A percentile compares a stretch with the other conserved stretches of the same genome.
Evolutionary conservation across 1,140 invertebrate genomes (phyloP).

Genomic region (Drosophila miranda): DNA sequence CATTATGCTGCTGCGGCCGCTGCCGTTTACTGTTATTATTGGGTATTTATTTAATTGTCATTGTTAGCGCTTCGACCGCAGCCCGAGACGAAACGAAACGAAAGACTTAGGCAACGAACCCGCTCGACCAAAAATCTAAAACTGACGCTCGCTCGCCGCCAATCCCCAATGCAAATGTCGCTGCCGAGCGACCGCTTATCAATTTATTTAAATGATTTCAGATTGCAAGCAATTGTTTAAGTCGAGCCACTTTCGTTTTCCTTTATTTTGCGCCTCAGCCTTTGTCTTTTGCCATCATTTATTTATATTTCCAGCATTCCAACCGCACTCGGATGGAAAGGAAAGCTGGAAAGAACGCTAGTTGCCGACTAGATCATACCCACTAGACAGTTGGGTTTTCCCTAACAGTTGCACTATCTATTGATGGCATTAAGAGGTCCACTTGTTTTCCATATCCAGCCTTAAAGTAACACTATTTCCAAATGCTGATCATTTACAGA

Average conservation of each 20-base stretch:
- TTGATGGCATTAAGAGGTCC: too few species aligned
- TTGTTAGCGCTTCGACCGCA: slow-evolving; percentile 49
- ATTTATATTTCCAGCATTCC: slow-evolving; percentile 30
- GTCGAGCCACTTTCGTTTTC: slow-evolving; percentile 61
- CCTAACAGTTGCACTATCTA: too few species aligned
- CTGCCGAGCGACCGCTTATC: slow-evolving; percentile 30
- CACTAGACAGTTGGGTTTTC: too few species aligned
- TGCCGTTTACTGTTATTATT: slow-evolving; percentile 61
- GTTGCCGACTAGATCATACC: too few species aligned
- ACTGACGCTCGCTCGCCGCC: background rate
- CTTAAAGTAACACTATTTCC: too few species aligned
- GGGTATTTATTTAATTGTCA: slow-evolving; percentile 60
- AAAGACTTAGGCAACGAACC: slow-evolving; percentile 76
- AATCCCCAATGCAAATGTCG: slow-evolving; percentile 45
- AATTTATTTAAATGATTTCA: slow-evolving; percentile 60
- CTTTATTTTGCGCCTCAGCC: slow-evolving; percentile 15
- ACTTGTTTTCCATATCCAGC: too few species aligned
- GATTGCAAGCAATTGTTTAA: slow-evolving; percentile 44
- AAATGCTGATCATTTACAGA: too few species aligned
- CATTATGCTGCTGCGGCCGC: slow-evolving; percentile 51
- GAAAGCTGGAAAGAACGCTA: slow-evolving; percentile 9
- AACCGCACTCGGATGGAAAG: slow-evolving; percentile 41
- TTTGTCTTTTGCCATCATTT: slow-evolving; percentile 27
- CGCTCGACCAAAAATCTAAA: slow-evolving; percentile 50
- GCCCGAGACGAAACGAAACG: slow-evolving; percentile 35